A percentile compares a stretch with the other conserved stretches of the same genome.
phyloP scores from a whole-genome alignment of 2,797 vertebrate species.

The Pseudochirops cupreus region DNA sequence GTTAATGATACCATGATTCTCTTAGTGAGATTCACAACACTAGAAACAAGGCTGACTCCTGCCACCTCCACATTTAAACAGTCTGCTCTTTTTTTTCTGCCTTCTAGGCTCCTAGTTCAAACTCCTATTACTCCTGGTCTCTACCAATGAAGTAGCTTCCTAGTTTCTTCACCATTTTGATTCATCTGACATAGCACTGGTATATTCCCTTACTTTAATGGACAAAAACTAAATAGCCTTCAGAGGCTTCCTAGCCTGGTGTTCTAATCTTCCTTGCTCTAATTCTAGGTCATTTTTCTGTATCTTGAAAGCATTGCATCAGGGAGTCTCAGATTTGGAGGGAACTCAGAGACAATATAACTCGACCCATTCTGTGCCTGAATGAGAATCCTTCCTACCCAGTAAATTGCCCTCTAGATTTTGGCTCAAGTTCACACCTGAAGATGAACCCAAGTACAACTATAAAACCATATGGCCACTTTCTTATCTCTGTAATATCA shows the following conservation, averaged over 20 bases:
- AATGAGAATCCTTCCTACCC: neutral
- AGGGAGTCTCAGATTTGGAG: neutral
- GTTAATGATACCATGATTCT: neutral
- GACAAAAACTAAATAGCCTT: neutral
- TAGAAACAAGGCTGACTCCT: neutral
- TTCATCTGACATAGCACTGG: neutral
- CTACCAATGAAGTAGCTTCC: neutral
- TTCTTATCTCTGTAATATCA: neutral
- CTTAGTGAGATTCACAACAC: neutral
- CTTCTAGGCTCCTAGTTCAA: conserved; percentile 12
- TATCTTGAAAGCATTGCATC: neutral
- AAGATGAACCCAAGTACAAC: neutral
- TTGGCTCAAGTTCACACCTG: neutral
- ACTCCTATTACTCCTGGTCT: neutral
- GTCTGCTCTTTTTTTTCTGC: neutral
- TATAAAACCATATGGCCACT: neutral
- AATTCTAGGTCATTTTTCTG: neutral
- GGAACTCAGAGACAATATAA: neutral
- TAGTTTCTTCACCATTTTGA: neutral
- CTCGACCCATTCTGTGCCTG: neutral
- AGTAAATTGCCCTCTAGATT: neutral
- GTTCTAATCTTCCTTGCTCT: neutral
- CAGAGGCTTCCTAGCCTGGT: neutral
- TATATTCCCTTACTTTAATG: neutral
- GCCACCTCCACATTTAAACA: neutral